Evolutionary conservation across 2,797 vertebrate genomes (phyloP), one percentile per base, ranked within the genome.

Genomic region (Tangara arthus): DNA sequence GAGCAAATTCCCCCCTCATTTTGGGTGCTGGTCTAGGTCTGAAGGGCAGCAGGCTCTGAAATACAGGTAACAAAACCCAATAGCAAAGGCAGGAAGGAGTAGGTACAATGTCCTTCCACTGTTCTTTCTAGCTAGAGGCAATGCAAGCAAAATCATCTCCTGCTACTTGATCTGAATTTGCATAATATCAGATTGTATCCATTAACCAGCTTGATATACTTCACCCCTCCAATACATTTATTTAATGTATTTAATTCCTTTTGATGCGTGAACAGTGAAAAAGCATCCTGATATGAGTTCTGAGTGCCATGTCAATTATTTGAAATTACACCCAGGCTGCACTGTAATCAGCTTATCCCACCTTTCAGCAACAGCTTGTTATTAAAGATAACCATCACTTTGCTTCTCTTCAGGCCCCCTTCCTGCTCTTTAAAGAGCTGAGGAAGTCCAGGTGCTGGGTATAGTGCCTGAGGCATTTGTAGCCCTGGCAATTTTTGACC

Each of bases 191-290:
- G 91, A 96, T 92, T 84, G 73, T 79, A 93, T 95, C 87, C 66
- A 44, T 90, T 88, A 93, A 91, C 79, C 70, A 95, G 60, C 82
- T 89, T 27, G n/a, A 94, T 92, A 79, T 88, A 82, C 55, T 96
- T 94, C 72, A 95, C 77, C 87, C 57, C 89, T 81, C 71, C 92
- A 92, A 95, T 84, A 69, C 4, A 0, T 90, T 92, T 83, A 93
- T 91, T 88, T 94, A 92, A 94, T 90, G 82, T 46, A 88, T 93
- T 94, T 96, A 93, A 92, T 96, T 96, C 82, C 56, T 93, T 90
- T 88, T 90, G 87, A 92, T 79, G 93, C n/a, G 0, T 89, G 94
- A 95, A 88, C 59, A 91, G 91, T 90, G 70, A 42, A 87, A 92
- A 95, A 73, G 35, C 65, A 53, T 79, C 66, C 73, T 84, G 87